Evolutionary conservation across 2,113 vertebrate genomes (phyloP), one percentile per base, ranked within the genome.

Genomic region (Morone saxatilis): DNA sequence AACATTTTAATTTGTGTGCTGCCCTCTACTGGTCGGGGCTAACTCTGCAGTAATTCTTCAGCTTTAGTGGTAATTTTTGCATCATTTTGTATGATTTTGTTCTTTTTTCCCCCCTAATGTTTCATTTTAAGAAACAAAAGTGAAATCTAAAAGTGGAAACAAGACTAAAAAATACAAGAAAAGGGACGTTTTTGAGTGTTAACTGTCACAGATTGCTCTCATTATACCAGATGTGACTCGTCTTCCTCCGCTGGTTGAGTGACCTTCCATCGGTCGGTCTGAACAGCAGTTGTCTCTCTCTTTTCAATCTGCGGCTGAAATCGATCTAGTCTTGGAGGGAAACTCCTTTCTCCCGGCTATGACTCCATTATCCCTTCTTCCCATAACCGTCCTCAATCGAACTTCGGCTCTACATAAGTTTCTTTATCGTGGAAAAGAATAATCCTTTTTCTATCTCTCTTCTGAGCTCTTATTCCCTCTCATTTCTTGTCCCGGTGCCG

Each of bases 401-500:
- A 62, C 40, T 53, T 31, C 31, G 31, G 7, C 50, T 65, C 43
- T 65, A 77, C n/a, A 66, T 80, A 71, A 81, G 50, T 12, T 79
- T n/a, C n/a, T 38, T 59, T 54, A 80, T 80, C 22, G 19, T 14
- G 25, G 69, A 25, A 71, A 53, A 66, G 59, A 71, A 72, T 31
- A n/a, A 61, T 36, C 45, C 51, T 25, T 41, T 68, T 41, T 68
- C 50, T 62, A 57, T 0, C 6, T 8, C 40, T 38, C n/a, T 1
- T 40, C 57, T 76, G 0, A 1, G 45, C 50, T 38, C 14, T 3
- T 69, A 50, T 17, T 57, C 11, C 31, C 63, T 56, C 60, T 7
- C 19, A 13, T 25, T 66, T 68, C 22, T 54, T 53, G 60, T 79
- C 41, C 2, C n/a, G 6, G 36, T 31, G 4, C 38, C 38, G 12